Conservation (phyloP, 2,888 invertebrate genomes). For the Seira musarum region DNA sequence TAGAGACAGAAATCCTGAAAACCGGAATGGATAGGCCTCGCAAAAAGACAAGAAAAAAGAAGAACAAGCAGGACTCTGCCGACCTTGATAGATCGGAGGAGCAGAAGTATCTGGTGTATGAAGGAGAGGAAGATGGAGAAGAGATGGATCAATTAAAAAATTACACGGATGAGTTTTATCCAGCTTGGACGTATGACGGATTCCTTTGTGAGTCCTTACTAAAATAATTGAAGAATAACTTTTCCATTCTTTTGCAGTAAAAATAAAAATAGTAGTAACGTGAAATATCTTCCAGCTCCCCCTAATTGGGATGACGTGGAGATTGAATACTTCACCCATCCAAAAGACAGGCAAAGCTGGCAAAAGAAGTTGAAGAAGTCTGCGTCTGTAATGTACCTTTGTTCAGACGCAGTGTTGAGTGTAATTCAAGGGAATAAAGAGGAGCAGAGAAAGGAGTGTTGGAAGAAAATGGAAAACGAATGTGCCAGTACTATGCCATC, state of each 20-base stretch:
- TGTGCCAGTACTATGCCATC: neutral
- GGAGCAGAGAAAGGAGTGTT: neutral
- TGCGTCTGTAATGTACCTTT: neutral
- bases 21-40: no score
- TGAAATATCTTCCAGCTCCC: no score
- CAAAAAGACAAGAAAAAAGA: no score
- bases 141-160: no score
- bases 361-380: neutral
- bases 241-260: neutral
- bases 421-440: neutral
- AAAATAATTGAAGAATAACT: neutral
- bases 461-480: neutral
- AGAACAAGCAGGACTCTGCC: no score
- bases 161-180: constrained; percentile 30
- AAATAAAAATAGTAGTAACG: neutral
- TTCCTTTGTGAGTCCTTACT: constrained; percentile 18
- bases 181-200: constrained; percentile 42
- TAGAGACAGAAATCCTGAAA: no score
- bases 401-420: neutral
- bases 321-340: neutral
- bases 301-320: neutral
- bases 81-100: no score
- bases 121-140: no score
- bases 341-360: neutral
- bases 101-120: neutral